Evolutionary conservation across 2,888 invertebrate genomes (phyloP).

Genomic region (Chrysotoxum bicinctum): DNA sequence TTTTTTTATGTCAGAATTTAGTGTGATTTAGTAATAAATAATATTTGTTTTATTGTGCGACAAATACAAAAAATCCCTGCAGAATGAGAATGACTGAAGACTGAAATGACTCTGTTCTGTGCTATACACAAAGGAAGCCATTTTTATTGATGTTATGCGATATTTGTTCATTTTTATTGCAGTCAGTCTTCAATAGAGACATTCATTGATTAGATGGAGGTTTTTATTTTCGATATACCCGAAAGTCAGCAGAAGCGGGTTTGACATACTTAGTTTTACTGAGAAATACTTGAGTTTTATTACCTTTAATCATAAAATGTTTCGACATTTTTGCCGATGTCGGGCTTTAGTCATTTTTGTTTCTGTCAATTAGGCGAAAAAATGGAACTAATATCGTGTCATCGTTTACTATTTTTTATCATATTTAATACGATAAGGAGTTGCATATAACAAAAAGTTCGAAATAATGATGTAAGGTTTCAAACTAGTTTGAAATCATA

Average conservation of each 20-base stretch:
- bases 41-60: slow-evolving; percentile 52
- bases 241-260: background rate
- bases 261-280: background rate
- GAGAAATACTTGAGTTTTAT: background rate
- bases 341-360: no score
- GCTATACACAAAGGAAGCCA: slow-evolving; percentile 37
- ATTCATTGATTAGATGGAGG: slow-evolving; percentile 41
- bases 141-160: slow-evolving; percentile 63
- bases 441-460: no score
- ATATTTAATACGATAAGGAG: no score
- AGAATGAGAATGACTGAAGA: background rate
- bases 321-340: background rate
- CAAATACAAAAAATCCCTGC: background rate
- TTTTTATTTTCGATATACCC: background rate
- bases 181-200: slow-evolving; percentile 10
- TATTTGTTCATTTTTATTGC: slow-evolving; percentile 48
- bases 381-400: no score
- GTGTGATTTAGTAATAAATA: slow-evolving; percentile 64
- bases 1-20: slow-evolving; percentile 6
- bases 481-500: no score
- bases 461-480: no score
- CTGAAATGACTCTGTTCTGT: background rate
- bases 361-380: no score
- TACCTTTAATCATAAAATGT: background rate
- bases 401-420: no score